Percentiles rank a stretch among this genome's conserved stretches.
Evolutionary conservation across 2,113 vertebrate species (phyloP).

Genomic region (Heterocephalus glaber): DNA sequence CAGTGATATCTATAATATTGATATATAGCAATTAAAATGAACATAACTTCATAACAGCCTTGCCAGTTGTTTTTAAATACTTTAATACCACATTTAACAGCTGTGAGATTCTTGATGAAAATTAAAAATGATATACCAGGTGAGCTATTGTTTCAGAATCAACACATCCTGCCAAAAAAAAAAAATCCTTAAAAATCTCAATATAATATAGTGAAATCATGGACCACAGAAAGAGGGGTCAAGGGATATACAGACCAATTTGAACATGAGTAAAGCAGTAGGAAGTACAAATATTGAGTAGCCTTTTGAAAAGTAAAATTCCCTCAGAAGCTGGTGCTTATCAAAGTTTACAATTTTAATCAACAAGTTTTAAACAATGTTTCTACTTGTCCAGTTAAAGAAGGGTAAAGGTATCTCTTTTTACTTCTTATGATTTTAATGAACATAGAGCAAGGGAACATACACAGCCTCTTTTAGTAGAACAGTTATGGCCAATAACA

Average conservation of each 20-base stretch:
- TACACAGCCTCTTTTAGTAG: background rate
- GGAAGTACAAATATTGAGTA: background rate
- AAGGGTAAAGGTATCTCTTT: background rate
- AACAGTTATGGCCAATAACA: constrained; percentile 30
- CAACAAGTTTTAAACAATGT: background rate
- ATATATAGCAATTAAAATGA: constrained; percentile 64
- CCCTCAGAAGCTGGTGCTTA: background rate
- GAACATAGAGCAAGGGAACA: background rate
- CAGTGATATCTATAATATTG: constrained; percentile 12
- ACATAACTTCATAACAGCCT: constrained; percentile 53
- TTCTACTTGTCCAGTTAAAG: background rate
- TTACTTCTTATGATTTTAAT: background rate
- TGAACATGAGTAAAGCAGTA: background rate
- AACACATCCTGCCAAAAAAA: background rate
- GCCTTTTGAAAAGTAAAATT: background rate
- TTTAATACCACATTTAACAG: constrained; percentile 41
- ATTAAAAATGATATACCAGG: constrained; percentile 28
- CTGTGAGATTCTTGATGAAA: constrained; percentile 67
- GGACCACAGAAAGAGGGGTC: background rate
- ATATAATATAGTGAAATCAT: background rate
- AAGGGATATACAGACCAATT: background rate
- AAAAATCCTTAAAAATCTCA: background rate
- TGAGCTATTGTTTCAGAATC: constrained; percentile 28
- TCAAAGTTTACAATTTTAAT: constrained; percentile 5
- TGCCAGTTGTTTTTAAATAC: constrained; percentile 49